Percentiles rank a stretch among this genome's conserved stretches.
These are phyloP conservation scores for Puntigrus tetrazona DNA, from an alignment of 2,113 vertebrate species.

Conservation along the genomic window DNA sequence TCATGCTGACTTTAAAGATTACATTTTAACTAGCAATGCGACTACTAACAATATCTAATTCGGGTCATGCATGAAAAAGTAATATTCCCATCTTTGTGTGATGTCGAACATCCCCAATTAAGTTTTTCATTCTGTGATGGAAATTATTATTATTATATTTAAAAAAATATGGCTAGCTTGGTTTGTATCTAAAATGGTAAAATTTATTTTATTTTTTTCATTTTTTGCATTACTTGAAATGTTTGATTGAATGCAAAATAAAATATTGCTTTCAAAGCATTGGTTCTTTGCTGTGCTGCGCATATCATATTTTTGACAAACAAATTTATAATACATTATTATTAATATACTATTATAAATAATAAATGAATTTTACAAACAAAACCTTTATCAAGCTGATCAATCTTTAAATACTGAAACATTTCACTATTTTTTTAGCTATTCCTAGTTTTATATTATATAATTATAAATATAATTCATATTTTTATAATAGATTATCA, in stretches of 20 bases:
- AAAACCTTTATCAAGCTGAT: not conserved
- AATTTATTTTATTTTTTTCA: not conserved
- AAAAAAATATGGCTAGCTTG: not conserved
- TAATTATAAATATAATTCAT: too few species aligned
- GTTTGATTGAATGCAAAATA: not conserved
- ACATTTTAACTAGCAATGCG: not conserved
- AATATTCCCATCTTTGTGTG: not conserved
- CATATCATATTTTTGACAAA: not conserved
- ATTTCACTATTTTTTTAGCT: not conserved
- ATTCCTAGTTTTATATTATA: not conserved
- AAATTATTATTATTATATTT: not conserved
- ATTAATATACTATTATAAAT: too few species aligned
- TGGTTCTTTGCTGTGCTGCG: not conserved
- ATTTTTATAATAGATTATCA: not conserved
- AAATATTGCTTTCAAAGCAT: not conserved
- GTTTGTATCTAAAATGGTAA: not conserved
- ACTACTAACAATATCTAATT: not conserved
- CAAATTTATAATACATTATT: too few species aligned
- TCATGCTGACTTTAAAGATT: too few species aligned
- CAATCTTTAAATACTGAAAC: not conserved
- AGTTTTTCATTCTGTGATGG: not conserved
- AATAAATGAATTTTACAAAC: not conserved
- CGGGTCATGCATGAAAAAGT: not conserved
- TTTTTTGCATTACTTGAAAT: not conserved
- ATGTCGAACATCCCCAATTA: not conserved